These are phyloP conservation scores for Ichneumoninae sp. DNA, from an alignment of 2,888 invertebrate genomes.

Conservation along the genomic window DNA sequence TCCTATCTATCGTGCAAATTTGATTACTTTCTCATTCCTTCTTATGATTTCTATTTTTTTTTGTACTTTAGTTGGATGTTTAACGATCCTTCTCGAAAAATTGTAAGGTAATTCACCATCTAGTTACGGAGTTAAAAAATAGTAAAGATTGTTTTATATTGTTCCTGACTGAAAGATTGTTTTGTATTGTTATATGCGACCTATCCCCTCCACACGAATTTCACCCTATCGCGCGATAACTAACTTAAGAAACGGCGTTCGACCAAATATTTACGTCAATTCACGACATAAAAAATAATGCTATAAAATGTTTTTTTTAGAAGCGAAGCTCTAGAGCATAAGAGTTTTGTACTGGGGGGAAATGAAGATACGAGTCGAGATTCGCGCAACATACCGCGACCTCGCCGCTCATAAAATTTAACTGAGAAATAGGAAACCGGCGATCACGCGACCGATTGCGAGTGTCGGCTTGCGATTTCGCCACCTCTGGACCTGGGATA, in stretches of 20 bases:
- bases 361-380: neutral
- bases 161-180: too few species aligned
- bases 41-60: too few species aligned
- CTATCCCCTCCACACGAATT: too few species aligned
- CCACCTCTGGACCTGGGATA: conserved; percentile 9
- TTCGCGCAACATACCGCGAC: neutral
- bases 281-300: neutral
- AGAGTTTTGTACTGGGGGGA: neutral
- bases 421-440: neutral
- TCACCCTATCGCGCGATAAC: too few species aligned
- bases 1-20: too few species aligned
- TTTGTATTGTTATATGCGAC: too few species aligned
- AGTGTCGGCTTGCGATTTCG: neutral
- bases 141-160: too few species aligned
- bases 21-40: too few species aligned
- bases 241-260: neutral
- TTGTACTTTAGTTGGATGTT: too few species aligned
- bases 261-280: neutral
- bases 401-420: neutral
- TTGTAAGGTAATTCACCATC: too few species aligned
- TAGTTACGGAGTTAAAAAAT: too few species aligned
- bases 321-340: neutral
- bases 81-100: too few species aligned
- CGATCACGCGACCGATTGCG: neutral
- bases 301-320: neutral